phyloP scores from a whole-genome alignment of 2,113 vertebrate species.

The Aplodontia rufa region DNA sequence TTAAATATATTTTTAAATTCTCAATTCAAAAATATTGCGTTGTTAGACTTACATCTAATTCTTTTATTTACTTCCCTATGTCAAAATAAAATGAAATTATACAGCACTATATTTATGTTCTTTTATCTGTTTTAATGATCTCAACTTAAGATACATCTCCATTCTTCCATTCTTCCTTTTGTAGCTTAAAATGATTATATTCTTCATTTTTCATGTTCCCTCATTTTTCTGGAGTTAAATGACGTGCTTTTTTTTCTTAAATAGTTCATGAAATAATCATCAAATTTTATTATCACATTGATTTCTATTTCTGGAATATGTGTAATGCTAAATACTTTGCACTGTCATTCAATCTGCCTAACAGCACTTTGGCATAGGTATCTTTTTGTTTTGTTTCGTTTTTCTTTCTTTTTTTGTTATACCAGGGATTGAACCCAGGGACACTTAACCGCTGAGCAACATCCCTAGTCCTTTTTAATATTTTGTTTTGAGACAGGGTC shows the following conservation, averaged over 20 bases:
- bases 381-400: too few species aligned
- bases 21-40: neutral
- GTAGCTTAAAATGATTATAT: neutral
- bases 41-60: neutral
- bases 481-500: too few species aligned
- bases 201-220: neutral
- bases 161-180: neutral
- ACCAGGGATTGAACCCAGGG: too few species aligned
- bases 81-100: neutral
- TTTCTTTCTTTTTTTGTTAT: too few species aligned
- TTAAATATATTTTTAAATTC: conserved; percentile 33
- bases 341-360: neutral
- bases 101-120: neutral
- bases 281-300: neutral
- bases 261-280: neutral
- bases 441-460: too few species aligned
- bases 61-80: neutral
- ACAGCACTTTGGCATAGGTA: too few species aligned
- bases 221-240: neutral
- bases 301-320: neutral
- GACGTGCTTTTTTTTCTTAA: neutral
- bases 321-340: neutral
- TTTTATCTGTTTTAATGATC: neutral
- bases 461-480: too few species aligned
- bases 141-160: neutral